phyloP scores from a whole-genome alignment of 1,140 invertebrate species.

The Apis dorsata region DNA sequence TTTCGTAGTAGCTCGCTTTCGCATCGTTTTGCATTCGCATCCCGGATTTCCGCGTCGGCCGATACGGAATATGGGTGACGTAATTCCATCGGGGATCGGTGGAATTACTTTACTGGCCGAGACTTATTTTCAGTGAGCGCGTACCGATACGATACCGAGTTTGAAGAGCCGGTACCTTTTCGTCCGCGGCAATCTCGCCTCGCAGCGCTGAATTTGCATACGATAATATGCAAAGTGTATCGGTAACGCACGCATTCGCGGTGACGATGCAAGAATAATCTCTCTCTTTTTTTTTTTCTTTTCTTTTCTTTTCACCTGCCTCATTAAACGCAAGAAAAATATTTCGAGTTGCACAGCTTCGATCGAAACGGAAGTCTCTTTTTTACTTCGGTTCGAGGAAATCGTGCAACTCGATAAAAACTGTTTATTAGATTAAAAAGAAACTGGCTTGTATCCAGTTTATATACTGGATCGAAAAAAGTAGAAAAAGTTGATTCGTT shows the following conservation, averaged over 20 bases:
- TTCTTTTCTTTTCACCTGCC: too few species aligned
- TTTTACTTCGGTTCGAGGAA: too few species aligned
- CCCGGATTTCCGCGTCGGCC: conserved; percentile 11
- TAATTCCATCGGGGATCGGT: conserved; percentile 7
- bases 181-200: neutral
- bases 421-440: too few species aligned
- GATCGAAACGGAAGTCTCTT: too few species aligned
- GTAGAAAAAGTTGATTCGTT: too few species aligned
- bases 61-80: conserved; percentile 7
- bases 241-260: neutral
- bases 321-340: too few species aligned
- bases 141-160: neutral
- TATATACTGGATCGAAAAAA: too few species aligned
- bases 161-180: conserved; percentile 16
- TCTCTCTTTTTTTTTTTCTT: conserved; percentile 24
- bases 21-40: neutral
- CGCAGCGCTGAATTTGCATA: conserved; percentile 47
- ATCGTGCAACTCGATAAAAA: too few species aligned
- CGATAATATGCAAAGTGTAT: conserved; percentile 51
- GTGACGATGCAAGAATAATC: conserved; percentile 59
- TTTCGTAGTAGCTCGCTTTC: neutral
- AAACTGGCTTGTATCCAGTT: too few species aligned
- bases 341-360: neutral
- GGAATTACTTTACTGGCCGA: neutral
- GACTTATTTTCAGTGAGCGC: conserved; percentile 40